Conservation (phyloP, 2,797 vertebrate genomes). For the Hydrolagus colliei region DNA sequence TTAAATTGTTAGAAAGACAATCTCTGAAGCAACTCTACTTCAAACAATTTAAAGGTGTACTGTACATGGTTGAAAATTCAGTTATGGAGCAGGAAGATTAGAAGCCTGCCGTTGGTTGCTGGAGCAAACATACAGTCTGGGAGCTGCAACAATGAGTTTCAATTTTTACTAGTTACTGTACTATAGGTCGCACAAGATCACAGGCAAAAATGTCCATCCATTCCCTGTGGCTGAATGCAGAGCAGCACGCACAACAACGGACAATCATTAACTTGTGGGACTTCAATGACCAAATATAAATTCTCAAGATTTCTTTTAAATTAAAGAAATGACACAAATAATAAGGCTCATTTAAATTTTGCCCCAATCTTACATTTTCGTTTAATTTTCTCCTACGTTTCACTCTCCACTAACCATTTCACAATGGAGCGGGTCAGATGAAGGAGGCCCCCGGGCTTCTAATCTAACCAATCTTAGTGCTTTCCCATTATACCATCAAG, state of each 20-base stretch:
- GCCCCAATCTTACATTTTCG: not conserved
- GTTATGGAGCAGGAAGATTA: not conserved
- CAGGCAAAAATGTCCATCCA: not conserved
- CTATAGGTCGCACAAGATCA: not conserved
- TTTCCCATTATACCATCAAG: too few species aligned
- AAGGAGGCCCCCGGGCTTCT: too few species aligned
- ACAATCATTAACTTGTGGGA: too few species aligned
- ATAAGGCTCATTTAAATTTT: not conserved
- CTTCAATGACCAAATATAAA: not conserved
- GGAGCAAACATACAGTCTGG: not conserved
- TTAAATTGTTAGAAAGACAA: not conserved
- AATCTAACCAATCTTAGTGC: too few species aligned
- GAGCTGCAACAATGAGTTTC: not conserved
- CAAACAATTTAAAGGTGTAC: not conserved
- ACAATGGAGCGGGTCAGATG: too few species aligned
- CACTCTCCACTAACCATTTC: not conserved
- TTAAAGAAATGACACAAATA: not conserved
- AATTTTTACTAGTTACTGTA: not conserved
- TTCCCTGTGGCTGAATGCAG: not conserved
- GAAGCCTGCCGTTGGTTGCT: not conserved
- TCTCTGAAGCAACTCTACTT: not conserved
- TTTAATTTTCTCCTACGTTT: not conserved
- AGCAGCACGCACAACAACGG: not conserved
- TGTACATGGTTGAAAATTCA: not conserved
- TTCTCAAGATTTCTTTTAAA: not conserved